Evolutionary conservation across 2,888 invertebrate species (phyloP).

Genomic region (Dynastes maya): DNA sequence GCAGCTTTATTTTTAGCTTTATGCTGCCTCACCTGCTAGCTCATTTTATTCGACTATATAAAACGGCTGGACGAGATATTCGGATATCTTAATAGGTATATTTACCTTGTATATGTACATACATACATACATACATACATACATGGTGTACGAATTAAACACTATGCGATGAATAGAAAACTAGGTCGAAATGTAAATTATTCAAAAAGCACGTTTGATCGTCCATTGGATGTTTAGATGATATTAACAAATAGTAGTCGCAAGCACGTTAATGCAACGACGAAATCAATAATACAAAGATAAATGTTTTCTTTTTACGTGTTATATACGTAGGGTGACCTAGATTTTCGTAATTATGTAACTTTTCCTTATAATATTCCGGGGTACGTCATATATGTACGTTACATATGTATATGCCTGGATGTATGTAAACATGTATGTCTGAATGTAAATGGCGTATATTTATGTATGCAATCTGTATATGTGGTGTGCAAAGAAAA

Average conservation of each 20-base stretch:
- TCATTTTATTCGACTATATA: conserved; percentile 30
- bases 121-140: too few species aligned
- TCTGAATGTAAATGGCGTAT: conserved; percentile 3
- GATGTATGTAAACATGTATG: neutral
- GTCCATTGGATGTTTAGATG: too few species aligned
- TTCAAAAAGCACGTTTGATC: neutral
- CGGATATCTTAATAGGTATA: neutral
- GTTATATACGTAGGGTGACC: conserved; percentile 35
- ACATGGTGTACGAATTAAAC: neutral
- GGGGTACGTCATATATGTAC: neutral
- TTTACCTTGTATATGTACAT: too few species aligned
- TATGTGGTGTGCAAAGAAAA: conserved; percentile 51
- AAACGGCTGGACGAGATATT: conserved; percentile 11
- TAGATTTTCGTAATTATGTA: conserved; percentile 41
- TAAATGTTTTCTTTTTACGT: conserved; percentile 17
- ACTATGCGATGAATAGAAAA: neutral
- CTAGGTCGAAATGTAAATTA: conserved; percentile 3
- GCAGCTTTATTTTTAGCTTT: conserved; percentile 53
- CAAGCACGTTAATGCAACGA: conserved; percentile 22
- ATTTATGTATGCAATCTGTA: conserved; percentile 3
- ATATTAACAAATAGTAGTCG: conserved; percentile 24
- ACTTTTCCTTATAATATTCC: conserved; percentile 14
- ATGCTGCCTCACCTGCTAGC: conserved; percentile 55
- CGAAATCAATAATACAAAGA: conserved; percentile 25
- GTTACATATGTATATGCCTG: neutral